Percentiles rank a stretch among this genome's conserved stretches.
phyloP scores from a whole-genome alignment of 2,888 invertebrate genomes.

The Lycocerus yunnanus region DNA sequence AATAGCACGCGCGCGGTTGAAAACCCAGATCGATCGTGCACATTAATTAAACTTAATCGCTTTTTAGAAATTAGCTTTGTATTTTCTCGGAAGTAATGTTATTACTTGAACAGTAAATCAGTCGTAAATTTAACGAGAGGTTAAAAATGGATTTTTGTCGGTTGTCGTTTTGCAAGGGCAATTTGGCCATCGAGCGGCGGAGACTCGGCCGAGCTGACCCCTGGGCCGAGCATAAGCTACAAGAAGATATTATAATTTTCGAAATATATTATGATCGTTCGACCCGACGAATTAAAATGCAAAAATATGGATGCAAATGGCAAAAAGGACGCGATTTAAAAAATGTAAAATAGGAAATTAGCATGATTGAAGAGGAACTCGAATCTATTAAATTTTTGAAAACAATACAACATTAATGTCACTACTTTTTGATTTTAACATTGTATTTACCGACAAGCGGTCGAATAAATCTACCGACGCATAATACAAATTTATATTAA shows the following conservation, averaged over 20 bases:
- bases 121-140: background rate
- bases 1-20: background rate
- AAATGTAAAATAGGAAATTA: background rate
- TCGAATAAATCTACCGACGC: slow-evolving; percentile 13
- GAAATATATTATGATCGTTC: background rate
- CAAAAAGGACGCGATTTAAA: background rate
- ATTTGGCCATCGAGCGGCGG: background rate
- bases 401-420: slow-evolving; percentile 28
- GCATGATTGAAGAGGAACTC: slow-evolving; percentile 15
- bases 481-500: slow-evolving; percentile 28
- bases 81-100: slow-evolving; percentile 11
- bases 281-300: background rate
- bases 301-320: background rate
- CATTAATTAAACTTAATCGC: slow-evolving; percentile 35
- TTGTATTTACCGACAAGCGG: slow-evolving; percentile 17
- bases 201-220: background rate
- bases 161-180: background rate
- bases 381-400: slow-evolving; percentile 26
- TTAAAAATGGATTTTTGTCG: background rate
- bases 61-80: slow-evolving; percentile 34
- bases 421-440: slow-evolving; percentile 8
- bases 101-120: background rate
- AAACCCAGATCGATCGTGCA: slow-evolving; percentile 15
- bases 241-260: background rate
- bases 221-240: background rate